Percentiles rank a stretch among this genome's conserved stretches.
Evolutionary conservation across 2,113 vertebrate genomes (phyloP).

Genomic region (Equus przewalskii): DNA sequence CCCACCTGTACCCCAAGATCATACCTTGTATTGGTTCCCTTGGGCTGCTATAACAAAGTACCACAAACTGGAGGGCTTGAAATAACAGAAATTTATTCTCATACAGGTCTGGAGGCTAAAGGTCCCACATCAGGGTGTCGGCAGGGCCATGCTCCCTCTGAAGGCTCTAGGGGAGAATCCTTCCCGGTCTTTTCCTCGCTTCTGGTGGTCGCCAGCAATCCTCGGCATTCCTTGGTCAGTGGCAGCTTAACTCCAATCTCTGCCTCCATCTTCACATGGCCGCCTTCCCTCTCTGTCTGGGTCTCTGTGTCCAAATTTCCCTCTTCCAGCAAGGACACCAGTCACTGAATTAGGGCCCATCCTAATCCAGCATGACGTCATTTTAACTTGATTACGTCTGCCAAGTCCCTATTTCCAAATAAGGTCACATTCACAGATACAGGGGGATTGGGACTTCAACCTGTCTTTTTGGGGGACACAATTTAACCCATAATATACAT

Average conservation of each 20-base stretch:
- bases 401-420: not conserved
- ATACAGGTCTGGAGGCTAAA: not conserved
- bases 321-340: not conserved
- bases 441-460: not conserved
- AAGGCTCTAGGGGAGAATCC: not conserved
- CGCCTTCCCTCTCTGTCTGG: not conserved
- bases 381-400: not conserved
- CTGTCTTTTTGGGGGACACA: not conserved
- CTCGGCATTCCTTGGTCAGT: not conserved
- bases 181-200: not conserved
- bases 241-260: not conserved
- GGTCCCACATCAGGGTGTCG: not conserved
- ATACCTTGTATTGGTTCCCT: fast-evolving
- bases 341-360: not conserved
- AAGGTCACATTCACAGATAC: not conserved
- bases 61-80: not conserved
- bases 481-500: not conserved
- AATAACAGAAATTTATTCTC: not conserved
- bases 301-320: not conserved
- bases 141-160: not conserved
- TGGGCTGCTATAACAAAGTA: not conserved
- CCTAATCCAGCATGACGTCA: not conserved
- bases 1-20: too few relatives aligned
- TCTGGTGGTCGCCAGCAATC: not conserved
- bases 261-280: not conserved